phyloP scores from a whole-genome alignment of 2,797 vertebrate genomes.

The Threskiornis aethiopicus region DNA sequence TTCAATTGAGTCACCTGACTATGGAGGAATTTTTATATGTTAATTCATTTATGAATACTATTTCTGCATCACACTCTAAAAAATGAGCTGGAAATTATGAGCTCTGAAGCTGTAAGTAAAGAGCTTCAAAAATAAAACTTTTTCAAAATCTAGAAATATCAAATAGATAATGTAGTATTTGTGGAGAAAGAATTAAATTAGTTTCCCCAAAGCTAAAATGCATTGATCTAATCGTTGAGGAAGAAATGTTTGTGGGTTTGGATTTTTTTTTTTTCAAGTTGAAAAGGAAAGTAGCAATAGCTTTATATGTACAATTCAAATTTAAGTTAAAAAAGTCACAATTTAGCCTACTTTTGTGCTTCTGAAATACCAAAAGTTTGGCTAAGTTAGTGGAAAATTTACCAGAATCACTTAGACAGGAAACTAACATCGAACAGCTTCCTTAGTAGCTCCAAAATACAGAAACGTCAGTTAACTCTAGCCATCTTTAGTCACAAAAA shows the following conservation, averaged over 20 bases:
- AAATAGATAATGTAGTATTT: neutral
- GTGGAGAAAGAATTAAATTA: neutral
- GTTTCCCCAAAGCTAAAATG: neutral
- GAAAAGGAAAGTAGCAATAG: neutral
- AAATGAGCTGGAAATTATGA: neutral
- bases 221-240: neutral
- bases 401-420: neutral
- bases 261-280: neutral
- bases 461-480: neutral
- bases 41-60: neutral
- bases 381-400: neutral
- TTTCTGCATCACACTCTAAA: neutral
- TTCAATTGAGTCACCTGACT: neutral
- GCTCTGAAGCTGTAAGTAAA: neutral
- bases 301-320: neutral
- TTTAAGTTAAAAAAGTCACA: neutral
- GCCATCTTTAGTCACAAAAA: neutral
- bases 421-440: neutral
- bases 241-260: neutral
- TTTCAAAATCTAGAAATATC: neutral
- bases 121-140: neutral
- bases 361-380: neutral
- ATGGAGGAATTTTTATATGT: neutral
- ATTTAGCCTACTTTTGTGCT: neutral
- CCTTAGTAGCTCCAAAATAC: neutral